Evolutionary conservation across 2,888 invertebrate genomes (phyloP), one percentile per base, ranked within the genome.

Genomic region (Amiota mariae): DNA sequence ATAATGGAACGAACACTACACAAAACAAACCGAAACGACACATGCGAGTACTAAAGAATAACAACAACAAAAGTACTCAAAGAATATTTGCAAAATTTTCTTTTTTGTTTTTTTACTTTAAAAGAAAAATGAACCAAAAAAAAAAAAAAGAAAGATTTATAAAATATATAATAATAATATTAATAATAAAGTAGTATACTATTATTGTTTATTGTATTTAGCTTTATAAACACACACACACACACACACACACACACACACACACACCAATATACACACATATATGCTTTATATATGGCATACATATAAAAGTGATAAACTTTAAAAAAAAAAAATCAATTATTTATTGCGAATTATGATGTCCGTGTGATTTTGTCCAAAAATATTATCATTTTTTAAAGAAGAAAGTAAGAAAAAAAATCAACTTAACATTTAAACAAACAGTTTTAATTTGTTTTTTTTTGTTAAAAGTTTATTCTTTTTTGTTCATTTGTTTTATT

Each of bases 301-400:
- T 51, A 48, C 54, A 68, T 68, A 68, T 68, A 54, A 20, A 66
- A 68, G 67, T 68, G 67, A 68, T 68, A 54, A 11, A 66, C 18
- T 48, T 51, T 15, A 68, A 20, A 51, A 51, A 49, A 68, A 20
- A 54, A 15, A 36, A 66, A 48, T 13, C 15, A 13, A 48, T 36
- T 54, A 54, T 51, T 20, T 48, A 15, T 15, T 66, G 13, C 20
- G 54, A 20, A 49, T 68, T 54, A 36, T 36, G 6, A 36, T 36
- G 36, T 51, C 20, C 36, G 51, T 54, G 67, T 68, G 67, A 68
- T 68, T 51, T 13, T 54, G 67, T 68, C 67, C 67, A 54, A 68
- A 66, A 46, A n/a, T 12, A 13, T 12, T 63, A 36, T 63, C 6
- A 9, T 10, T 46, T 63, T 46, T 63, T 63, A 36, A 3, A 1